A percentile compares a stretch with the other conserved stretches of the same genome.
phyloP scores from a whole-genome alignment of 2,113 vertebrate genomes.

The Azemiops feae region DNA sequence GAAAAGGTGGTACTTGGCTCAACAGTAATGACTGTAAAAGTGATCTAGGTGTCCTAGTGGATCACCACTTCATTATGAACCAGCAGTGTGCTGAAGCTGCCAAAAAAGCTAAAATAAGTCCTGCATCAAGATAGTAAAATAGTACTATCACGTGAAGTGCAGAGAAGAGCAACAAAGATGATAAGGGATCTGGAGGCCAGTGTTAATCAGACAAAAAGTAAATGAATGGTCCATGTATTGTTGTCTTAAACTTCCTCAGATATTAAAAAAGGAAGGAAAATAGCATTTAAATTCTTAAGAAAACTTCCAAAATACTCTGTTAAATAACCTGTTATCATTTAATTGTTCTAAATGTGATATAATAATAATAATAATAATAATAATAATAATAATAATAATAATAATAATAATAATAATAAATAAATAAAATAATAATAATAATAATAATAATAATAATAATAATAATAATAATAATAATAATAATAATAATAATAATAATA shows the following conservation, averaged over 20 bases:
- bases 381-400: no score
- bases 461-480: no score
- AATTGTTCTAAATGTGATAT: background rate
- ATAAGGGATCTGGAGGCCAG: background rate
- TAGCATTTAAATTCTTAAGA: background rate
- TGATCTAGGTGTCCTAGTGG: background rate
- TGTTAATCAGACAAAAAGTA: background rate
- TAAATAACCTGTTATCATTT: background rate
- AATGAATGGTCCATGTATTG: background rate
- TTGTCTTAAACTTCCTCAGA: background rate
- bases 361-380: no score
- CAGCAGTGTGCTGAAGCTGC: background rate
- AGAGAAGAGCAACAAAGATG: background rate
- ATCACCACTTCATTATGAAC: background rate
- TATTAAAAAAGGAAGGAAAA: constrained; percentile 6
- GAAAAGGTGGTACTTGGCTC: background rate
- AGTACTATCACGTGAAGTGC: background rate
- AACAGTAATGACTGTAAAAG: background rate
- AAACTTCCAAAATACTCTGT: constrained; percentile 18
- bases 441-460: no score
- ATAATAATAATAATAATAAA: no score
- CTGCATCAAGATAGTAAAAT: background rate
- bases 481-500: no score
- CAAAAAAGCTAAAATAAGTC: background rate
- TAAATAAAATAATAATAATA: no score